Percentiles rank a stretch among this genome's conserved stretches.
These are phyloP conservation scores for Chelon labrosus DNA, from an alignment of 2,797 vertebrate species.

Conservation along the genomic window DNA sequence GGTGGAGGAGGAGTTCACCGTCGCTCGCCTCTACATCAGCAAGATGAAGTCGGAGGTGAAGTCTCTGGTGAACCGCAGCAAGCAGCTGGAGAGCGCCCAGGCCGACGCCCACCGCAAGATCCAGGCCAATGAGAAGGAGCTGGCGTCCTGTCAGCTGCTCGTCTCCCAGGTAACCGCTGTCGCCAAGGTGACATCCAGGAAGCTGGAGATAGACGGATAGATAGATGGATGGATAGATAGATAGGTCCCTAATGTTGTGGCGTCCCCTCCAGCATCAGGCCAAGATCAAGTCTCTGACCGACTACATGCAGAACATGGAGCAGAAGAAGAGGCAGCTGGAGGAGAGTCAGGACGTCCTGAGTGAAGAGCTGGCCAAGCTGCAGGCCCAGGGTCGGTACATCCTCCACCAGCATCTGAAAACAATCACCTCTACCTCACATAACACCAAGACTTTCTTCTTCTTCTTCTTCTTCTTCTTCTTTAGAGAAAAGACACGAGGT, in stretches of 20 bases:
- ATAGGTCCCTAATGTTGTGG: no score
- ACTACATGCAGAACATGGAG: constrained; percentile 96
- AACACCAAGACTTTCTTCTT: no score
- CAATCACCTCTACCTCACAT: no score
- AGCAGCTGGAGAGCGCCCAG: constrained; percentile 91
- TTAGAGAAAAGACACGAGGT: constrained; percentile 91
- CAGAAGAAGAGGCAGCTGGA: constrained; percentile 94
- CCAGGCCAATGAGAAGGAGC: constrained; percentile 92
- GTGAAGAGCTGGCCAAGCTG: constrained; percentile 90
- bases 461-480: neutral
- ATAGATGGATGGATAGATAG: no score
- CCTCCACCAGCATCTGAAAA: neutral
- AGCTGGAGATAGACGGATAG: neutral
- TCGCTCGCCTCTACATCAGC: constrained; percentile 92
- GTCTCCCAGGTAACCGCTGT: constrained; percentile 88
- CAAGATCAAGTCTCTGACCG: constrained; percentile 94
- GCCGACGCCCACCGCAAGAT: constrained; percentile 91
- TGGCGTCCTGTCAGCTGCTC: constrained; percentile 92
- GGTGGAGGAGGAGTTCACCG: constrained; percentile 95
- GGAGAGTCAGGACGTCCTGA: constrained; percentile 90
- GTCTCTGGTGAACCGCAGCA: constrained; percentile 92
- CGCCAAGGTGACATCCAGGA: neutral
- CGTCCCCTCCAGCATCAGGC: constrained; percentile 88
- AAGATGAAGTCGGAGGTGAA: constrained; percentile 96
- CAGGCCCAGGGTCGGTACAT: constrained; percentile 86